phyloP scores from a whole-genome alignment of 2,888 invertebrate genomes.

The Chloroclystis v-ata region DNA sequence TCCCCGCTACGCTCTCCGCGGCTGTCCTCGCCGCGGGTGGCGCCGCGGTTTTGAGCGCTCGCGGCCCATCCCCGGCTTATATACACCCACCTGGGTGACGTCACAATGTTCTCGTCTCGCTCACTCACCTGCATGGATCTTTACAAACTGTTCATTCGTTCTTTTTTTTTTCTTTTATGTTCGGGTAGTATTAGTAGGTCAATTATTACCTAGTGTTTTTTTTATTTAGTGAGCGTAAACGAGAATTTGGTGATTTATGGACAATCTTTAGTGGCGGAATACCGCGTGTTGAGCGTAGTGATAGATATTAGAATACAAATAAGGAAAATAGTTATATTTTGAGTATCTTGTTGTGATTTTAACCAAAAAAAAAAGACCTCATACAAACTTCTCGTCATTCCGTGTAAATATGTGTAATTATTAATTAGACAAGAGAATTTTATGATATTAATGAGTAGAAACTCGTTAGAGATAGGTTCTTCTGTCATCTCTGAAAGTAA shows the following conservation, averaged over 20 bases:
- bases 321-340: slow-evolving; percentile 55
- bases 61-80: slow-evolving; percentile 36
- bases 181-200: slow-evolving; percentile 10
- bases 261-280: slow-evolving; percentile 18
- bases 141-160: slow-evolving; percentile 1
- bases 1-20: slow-evolving; percentile 70
- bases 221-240: slow-evolving; percentile 15
- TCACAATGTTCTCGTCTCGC: slow-evolving; percentile 34
- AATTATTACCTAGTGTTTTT: slow-evolving; percentile 23
- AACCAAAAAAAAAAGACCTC: slow-evolving; percentile 71
- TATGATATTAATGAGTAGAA: slow-evolving; percentile 4
- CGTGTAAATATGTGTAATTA: slow-evolving; percentile 52
- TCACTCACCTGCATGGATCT: slow-evolving; percentile 22
- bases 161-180: not conserved
- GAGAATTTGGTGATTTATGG: slow-evolving; percentile 18
- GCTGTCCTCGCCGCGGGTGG: slow-evolving; percentile 63
- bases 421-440: slow-evolving; percentile 21
- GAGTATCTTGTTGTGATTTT: slow-evolving; percentile 72
- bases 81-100: slow-evolving; percentile 27
- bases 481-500: not conserved
- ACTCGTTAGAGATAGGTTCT: not conserved
- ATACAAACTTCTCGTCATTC: slow-evolving; percentile 50
- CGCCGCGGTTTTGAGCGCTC: slow-evolving; percentile 65
- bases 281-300: slow-evolving; percentile 41
- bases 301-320: slow-evolving; percentile 38